Conservation (phyloP, 2,888 invertebrate species). For the Acrobasis repandana region DNA sequence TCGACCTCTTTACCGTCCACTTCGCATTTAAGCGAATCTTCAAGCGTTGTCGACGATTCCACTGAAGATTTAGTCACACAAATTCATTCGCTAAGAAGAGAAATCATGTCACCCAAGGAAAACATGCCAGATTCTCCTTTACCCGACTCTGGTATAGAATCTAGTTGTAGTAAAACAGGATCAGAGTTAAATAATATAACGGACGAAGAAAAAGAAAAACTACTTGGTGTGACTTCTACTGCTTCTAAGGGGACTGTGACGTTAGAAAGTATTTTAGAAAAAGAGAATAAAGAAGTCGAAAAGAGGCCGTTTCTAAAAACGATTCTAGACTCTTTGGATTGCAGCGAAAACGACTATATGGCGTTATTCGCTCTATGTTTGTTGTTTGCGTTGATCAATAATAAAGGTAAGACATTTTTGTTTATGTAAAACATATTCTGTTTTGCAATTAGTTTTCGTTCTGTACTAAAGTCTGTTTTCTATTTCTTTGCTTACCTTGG, state of each 20-base stretch:
- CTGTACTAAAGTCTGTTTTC: slow-evolving; percentile 36
- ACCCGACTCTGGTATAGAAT: slow-evolving; percentile 73
- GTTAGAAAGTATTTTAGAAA: slow-evolving; percentile 61
- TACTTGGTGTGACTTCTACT: slow-evolving; percentile 53
- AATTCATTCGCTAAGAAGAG: slow-evolving; percentile 52
- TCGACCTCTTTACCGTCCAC: slow-evolving; percentile 78
- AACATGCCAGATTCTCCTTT: slow-evolving; percentile 78
- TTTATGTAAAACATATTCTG: not conserved
- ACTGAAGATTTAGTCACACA: slow-evolving; percentile 76
- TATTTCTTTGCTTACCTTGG: slow-evolving; percentile 57
- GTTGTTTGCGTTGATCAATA: slow-evolving; percentile 96
- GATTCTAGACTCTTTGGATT: slow-evolving; percentile 92
- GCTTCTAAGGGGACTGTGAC: slow-evolving; percentile 47
- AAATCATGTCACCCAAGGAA: slow-evolving; percentile 44
- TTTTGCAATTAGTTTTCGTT: slow-evolving; percentile 25
- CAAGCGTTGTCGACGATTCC: slow-evolving; percentile 75
- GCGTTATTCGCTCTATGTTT: slow-evolving; percentile 95
- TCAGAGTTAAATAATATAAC: slow-evolving; percentile 90
- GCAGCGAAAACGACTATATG: slow-evolving; percentile 96
- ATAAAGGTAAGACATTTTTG: slow-evolving; percentile 89
- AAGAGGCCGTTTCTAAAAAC: slow-evolving; percentile 94
- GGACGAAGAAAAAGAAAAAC: slow-evolving; percentile 94
- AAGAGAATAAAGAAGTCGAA: slow-evolving; percentile 70
- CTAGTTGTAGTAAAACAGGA: slow-evolving; percentile 61
- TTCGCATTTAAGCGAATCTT: slow-evolving; percentile 77